These are phyloP conservation scores for Iguana delicatissima DNA, from an alignment of 2,797 vertebrate species.

Conservation along the genomic window DNA sequence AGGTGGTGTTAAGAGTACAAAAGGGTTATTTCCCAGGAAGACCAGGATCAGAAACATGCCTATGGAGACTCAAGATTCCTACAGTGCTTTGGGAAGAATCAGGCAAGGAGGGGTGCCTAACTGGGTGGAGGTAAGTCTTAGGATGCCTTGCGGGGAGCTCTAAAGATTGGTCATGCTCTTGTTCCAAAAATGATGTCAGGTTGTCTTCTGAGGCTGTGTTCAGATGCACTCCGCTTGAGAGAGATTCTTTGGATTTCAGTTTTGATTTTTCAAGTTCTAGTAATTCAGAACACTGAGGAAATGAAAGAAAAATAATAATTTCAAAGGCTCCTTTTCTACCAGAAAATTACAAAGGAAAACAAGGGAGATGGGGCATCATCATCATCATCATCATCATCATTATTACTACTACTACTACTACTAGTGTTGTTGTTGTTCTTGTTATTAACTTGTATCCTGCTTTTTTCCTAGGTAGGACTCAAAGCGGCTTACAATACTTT, in stretches of 20 bases:
- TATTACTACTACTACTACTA: too few relatives aligned
- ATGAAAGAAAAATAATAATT: background rate
- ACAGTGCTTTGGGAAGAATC: slow-evolving; percentile 84
- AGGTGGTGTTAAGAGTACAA: slow-evolving; percentile 82
- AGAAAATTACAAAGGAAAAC: background rate
- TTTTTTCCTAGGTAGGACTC: too few relatives aligned
- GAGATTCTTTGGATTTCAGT: slow-evolving; percentile 92
- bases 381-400: too few relatives aligned
- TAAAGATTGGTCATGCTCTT: slow-evolving; percentile 77
- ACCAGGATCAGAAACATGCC: slow-evolving; percentile 91
- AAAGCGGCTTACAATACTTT: too few relatives aligned
- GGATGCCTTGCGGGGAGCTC: slow-evolving; percentile 80
- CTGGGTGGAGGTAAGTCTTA: slow-evolving; percentile 84
- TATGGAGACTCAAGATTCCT: slow-evolving; percentile 86
- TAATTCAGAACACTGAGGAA: slow-evolving; percentile 85
- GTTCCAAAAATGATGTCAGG: slow-evolving; percentile 86
- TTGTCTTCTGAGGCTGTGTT: slow-evolving; percentile 87
- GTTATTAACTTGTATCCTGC: too few relatives aligned
- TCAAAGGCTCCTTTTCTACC: background rate
- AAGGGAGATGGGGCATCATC: background rate
- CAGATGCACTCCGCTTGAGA: slow-evolving; percentile 82
- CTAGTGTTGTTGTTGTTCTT: too few relatives aligned
- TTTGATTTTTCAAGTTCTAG: slow-evolving; percentile 84
- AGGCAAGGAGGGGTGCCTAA: slow-evolving; percentile 89
- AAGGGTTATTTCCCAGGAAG: slow-evolving; percentile 89